Conservation (phyloP, 2,888 invertebrate genomes). For the Hydraecia micacea region DNA sequence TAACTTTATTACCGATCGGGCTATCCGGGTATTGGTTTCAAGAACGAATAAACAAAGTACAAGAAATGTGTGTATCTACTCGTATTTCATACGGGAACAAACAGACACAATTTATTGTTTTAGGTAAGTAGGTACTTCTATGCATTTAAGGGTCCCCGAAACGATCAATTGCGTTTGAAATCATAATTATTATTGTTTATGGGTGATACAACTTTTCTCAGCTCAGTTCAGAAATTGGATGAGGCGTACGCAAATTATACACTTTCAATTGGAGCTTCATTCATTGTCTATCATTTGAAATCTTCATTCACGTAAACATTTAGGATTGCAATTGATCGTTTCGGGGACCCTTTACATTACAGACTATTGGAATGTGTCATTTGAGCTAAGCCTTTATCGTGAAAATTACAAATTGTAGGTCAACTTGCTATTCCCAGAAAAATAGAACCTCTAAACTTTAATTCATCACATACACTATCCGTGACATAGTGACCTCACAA, state of each 20-base stretch:
- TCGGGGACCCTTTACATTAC: too few relatives aligned
- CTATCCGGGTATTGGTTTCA: not conserved
- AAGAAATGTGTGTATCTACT: too few relatives aligned
- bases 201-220: not conserved
- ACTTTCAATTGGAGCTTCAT: too few relatives aligned
- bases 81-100: not conserved
- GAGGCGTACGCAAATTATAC: too few relatives aligned
- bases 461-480: too few relatives aligned
- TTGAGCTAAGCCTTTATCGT: not conserved
- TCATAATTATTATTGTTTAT: not conserved
- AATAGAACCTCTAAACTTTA: not conserved
- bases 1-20: not conserved
- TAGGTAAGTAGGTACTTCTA: too few relatives aligned
- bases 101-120: not conserved
- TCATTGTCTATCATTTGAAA: too few relatives aligned
- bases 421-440: not conserved
- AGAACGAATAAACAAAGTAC: not conserved
- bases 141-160: not conserved
- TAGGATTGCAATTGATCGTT: not conserved
- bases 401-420: not conserved
- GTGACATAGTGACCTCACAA: conserved; percentile 15
- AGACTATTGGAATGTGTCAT: not conserved
- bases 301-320: not conserved
- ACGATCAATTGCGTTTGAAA: not conserved
- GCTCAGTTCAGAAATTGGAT: too few relatives aligned